Percentiles rank a stretch among this genome's conserved stretches.
These are phyloP conservation scores for Notolabrus celidotus DNA, from an alignment of 2,797 vertebrate genomes.

Conservation along the genomic window DNA sequence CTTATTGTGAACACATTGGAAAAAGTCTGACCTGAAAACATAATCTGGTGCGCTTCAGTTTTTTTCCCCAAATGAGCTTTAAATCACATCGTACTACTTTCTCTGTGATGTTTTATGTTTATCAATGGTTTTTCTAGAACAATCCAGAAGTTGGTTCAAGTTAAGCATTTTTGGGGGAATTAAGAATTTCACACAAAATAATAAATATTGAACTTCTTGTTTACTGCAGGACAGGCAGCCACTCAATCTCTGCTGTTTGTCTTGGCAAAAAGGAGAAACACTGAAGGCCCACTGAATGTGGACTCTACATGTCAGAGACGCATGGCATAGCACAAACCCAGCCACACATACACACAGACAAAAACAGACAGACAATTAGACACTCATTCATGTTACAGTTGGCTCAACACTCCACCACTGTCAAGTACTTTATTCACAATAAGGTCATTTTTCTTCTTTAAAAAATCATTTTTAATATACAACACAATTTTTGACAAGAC, in stretches of 20 bases:
- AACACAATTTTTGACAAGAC: conserved; percentile 89
- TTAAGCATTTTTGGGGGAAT: not conserved
- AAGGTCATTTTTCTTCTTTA: conserved; percentile 84
- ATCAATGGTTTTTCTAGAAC: not conserved
- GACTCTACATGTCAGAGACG: conserved; percentile 16
- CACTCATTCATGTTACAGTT: conserved; percentile 77
- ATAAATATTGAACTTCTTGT: not conserved
- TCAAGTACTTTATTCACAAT: conserved; percentile 91
- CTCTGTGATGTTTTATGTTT: not conserved
- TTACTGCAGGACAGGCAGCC: not conserved
- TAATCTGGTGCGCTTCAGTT: not conserved
- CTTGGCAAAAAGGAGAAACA: not conserved
- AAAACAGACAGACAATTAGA: conserved; percentile 62
- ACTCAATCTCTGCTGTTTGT: not conserved
- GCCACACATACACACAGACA: conserved; percentile 37
- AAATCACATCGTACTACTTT: not conserved
- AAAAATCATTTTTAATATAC: conserved; percentile 89
- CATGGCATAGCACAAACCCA: conserved; percentile 24
- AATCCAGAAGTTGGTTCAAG: not conserved
- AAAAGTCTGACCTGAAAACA: not conserved
- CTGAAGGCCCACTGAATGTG: too few species aligned
- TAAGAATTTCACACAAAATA: not conserved
- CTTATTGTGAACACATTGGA: not conserved
- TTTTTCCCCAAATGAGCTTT: not conserved
- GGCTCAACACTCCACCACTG: conserved; percentile 83